A percentile compares a stretch with the other conserved stretches of the same genome.
These are phyloP conservation scores for Gryllus bimaculatus DNA, from an alignment of 1,140 invertebrate species.

Conservation along the genomic window DNA sequence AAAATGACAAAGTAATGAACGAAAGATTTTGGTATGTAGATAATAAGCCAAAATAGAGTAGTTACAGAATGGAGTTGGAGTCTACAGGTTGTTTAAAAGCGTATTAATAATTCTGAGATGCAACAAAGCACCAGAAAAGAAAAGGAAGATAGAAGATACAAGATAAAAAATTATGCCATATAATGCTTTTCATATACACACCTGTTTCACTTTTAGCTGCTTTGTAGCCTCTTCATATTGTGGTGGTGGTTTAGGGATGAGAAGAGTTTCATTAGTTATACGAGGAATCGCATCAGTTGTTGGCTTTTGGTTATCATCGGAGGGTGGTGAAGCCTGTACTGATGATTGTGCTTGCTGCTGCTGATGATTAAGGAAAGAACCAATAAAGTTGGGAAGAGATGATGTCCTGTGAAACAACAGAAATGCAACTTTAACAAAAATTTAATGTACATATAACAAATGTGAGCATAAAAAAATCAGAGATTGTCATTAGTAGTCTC, in stretches of 20 bases:
- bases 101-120: background rate
- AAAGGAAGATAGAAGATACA: background rate
- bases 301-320: background rate
- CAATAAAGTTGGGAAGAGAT: slow-evolving; percentile 43
- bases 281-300: background rate
- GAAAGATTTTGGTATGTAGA: too few relatives aligned
- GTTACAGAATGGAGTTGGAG: too few relatives aligned
- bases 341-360: slow-evolving; percentile 24
- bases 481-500: too few relatives aligned
- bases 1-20: too few relatives aligned
- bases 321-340: background rate
- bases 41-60: too few relatives aligned
- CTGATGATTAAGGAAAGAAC: slow-evolving; percentile 31
- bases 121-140: background rate
- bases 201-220: slow-evolving; percentile 40
- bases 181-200: slow-evolving; percentile 6
- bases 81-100: too few relatives aligned
- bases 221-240: slow-evolving; percentile 64
- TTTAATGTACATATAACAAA: background rate
- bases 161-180: background rate
- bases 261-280: slow-evolving; percentile 22
- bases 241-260: slow-evolving; percentile 41
- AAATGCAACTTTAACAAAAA: background rate
- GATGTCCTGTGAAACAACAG: slow-evolving; percentile 28
- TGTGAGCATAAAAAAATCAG: background rate